A percentile compares a stretch with the other conserved stretches of the same genome.
Conservation (phyloP, 2,113 vertebrate genomes). For the Mandrillus leucophaeus region DNA sequence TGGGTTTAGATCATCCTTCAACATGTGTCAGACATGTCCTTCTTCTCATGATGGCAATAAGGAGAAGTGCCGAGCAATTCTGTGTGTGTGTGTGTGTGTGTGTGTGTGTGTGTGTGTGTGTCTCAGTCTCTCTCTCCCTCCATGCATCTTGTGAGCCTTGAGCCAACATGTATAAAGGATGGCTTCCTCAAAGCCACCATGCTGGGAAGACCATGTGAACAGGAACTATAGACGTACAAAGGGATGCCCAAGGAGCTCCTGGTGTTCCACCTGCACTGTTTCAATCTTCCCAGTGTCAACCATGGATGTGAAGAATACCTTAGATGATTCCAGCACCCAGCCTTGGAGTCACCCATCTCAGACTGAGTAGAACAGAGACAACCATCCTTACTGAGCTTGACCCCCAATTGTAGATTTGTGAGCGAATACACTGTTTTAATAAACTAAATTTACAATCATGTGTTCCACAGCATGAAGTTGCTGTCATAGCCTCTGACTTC, state of each 20-base stretch:
- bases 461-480: not conserved
- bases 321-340: not conserved
- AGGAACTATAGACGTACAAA: not conserved
- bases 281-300: not conserved
- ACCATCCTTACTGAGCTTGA: not conserved
- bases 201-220: not conserved
- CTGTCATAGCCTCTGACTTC: not conserved
- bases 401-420: not conserved
- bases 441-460: not conserved
- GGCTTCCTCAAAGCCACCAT: not conserved
- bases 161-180: not conserved
- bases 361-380: not conserved
- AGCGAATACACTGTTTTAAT: not conserved
- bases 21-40: no score
- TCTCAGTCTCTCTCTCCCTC: no score
- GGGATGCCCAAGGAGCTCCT: not conserved
- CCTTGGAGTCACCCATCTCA: not conserved
- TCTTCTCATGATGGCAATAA: no score
- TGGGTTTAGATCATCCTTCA: not conserved
- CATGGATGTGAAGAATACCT: not conserved
- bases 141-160: not conserved
- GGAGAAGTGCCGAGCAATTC: not conserved
- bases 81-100: rapidly evolving
- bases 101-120: no score
- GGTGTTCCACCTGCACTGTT: not conserved